A percentile compares a stretch with the other conserved stretches of the same genome.
Evolutionary conservation across 2,797 vertebrate genomes (phyloP).

Genomic region (Rhynchotus rufescens): DNA sequence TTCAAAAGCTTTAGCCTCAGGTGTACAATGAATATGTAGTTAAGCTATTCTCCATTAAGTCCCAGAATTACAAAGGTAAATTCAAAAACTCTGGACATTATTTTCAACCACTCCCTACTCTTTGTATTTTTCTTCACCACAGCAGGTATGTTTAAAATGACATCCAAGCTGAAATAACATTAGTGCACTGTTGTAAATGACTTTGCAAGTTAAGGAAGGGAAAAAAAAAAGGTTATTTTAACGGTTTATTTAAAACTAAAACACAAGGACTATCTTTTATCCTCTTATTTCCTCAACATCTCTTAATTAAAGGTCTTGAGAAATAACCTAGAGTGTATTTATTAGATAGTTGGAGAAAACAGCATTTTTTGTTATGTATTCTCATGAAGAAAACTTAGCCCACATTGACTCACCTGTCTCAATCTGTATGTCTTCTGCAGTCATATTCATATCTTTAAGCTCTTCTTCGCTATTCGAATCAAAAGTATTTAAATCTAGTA

Average conservation of each 20-base stretch:
- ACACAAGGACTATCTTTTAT: not conserved
- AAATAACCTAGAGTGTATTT: not conserved
- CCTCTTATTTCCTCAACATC: not conserved
- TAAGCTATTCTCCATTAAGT: not conserved
- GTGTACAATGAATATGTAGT: not conserved
- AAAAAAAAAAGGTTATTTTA: not conserved
- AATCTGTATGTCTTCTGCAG: constrained; percentile 10
- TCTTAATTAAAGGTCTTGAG: not conserved
- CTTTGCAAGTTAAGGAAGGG: not conserved
- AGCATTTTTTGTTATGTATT: not conserved
- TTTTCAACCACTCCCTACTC: not conserved
- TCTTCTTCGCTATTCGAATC: not conserved
- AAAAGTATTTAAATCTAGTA: constrained; percentile 53
- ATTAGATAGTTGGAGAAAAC: not conserved
- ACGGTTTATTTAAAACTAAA: not conserved
- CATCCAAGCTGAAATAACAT: not conserved
- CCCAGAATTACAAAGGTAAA: not conserved
- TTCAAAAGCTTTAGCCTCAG: not conserved
- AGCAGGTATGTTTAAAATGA: not conserved
- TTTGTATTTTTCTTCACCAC: not conserved
- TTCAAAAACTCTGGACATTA: not conserved
- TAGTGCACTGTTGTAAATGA: not conserved
- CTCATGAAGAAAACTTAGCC: not conserved
- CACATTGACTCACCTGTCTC: constrained; percentile 16
- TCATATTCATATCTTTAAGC: not conserved